A percentile compares a stretch with the other conserved stretches of the same genome.
Conservation (phyloP, 2,888 invertebrate genomes). For the Tridacna gigas region DNA sequence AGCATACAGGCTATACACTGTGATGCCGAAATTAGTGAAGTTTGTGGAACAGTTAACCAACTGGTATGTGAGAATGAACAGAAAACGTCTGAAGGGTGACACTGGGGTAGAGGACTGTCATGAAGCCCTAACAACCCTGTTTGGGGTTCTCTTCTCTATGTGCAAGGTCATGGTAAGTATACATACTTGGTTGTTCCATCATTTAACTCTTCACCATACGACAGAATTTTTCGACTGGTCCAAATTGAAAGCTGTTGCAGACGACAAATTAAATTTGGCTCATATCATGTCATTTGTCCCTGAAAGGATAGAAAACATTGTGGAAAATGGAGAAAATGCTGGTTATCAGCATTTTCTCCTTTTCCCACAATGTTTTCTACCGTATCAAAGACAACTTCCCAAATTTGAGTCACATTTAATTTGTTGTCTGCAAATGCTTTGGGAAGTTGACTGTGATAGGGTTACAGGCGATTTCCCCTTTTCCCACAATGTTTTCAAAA, state of each 20-base stretch:
- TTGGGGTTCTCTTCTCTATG: constrained; percentile 94
- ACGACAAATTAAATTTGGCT: neutral
- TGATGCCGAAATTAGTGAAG: constrained; percentile 96
- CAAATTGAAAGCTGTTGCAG: neutral
- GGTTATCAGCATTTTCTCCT: no score
- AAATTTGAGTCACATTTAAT: no score
- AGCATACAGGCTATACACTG: constrained; percentile 97
- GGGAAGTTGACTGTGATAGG: no score
- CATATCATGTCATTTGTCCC: neutral
- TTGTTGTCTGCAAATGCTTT: no score
- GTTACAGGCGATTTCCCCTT: no score
- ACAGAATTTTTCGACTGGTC: no score
- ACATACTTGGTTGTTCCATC: no score
- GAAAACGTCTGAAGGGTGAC: constrained; percentile 97
- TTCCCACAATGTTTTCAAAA: no score
- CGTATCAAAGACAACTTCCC: no score
- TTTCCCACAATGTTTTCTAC: no score
- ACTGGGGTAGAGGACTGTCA: constrained; percentile 92
- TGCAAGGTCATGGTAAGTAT: constrained; percentile 91
- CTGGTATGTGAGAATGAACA: constrained; percentile 99
- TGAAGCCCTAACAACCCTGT: constrained; percentile 94
- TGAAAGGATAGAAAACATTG: neutral
- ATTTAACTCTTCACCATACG: no score
- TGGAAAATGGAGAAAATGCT: neutral
- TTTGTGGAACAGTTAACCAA: constrained; percentile 99